phyloP scores from a whole-genome alignment of 2,888 invertebrate genomes.

The Leptinotarsa juncta region DNA sequence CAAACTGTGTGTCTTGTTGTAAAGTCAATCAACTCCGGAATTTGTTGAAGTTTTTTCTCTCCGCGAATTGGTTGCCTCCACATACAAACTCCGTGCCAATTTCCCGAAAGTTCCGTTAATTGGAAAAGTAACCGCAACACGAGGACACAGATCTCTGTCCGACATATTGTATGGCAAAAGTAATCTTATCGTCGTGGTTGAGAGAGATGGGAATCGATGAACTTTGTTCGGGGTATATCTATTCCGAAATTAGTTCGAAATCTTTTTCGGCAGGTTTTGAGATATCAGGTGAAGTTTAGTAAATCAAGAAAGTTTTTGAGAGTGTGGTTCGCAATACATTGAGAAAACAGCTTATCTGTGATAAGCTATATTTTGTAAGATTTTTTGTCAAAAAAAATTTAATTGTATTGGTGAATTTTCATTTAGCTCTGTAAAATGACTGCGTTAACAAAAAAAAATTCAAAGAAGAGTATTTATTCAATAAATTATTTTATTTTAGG shows the following conservation, averaged over 20 bases:
- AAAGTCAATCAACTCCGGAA: background rate
- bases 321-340: no score
- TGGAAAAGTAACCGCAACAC: slow-evolving; percentile 11
- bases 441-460: no score
- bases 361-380: no score
- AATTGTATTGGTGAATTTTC: no score
- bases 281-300: background rate
- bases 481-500: no score
- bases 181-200: background rate
- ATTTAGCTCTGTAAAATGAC: no score
- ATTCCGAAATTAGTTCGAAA: background rate
- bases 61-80: slow-evolving; percentile 1
- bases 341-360: no score
- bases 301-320: no score
- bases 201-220: background rate
- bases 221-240: background rate
- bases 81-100: slow-evolving; percentile 6
- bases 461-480: no score
- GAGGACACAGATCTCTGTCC: slow-evolving; percentile 5
- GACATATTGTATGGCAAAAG: background rate
- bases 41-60: background rate
- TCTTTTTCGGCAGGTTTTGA: background rate
- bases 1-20: background rate
- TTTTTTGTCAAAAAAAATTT: no score
- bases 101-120: slow-evolving; percentile 7